A percentile compares a stretch with the other conserved stretches of the same genome.
These are phyloP conservation scores for Coptotermes formosanus DNA, from an alignment of 1,140 invertebrate genomes.

Conservation along the genomic window DNA sequence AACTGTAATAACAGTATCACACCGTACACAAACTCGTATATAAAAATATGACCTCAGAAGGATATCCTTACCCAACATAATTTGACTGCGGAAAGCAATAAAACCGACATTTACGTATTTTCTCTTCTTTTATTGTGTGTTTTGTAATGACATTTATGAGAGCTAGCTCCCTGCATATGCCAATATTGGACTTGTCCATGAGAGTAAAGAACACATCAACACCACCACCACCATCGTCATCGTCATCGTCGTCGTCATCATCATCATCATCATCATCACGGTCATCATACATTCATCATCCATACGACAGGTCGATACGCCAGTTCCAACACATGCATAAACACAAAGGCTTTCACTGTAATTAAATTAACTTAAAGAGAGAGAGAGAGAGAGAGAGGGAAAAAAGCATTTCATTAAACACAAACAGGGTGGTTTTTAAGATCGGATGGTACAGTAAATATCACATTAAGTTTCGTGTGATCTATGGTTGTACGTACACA, in stretches of 20 bases:
- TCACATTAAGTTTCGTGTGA: too few relatives aligned
- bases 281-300: background rate
- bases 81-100: background rate
- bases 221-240: background rate
- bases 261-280: background rate
- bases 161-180: background rate
- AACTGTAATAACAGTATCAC: background rate
- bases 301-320: background rate
- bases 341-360: slow-evolving; percentile 18
- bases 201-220: background rate
- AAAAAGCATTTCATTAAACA: slow-evolving; percentile 8
- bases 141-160: background rate
- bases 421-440: background rate
- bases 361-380: slow-evolving; percentile 9
- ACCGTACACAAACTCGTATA: background rate
- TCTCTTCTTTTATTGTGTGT: background rate
- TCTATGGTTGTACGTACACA: too few relatives aligned
- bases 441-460: background rate
- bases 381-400: too few relatives aligned
- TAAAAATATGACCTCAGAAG: background rate
- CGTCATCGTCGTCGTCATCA: background rate
- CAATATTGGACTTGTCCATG: background rate
- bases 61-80: background rate
- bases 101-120: background rate
- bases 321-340: background rate